phyloP scores from a whole-genome alignment of 2,888 invertebrate species.

The Melanostoma mellinum region DNA sequence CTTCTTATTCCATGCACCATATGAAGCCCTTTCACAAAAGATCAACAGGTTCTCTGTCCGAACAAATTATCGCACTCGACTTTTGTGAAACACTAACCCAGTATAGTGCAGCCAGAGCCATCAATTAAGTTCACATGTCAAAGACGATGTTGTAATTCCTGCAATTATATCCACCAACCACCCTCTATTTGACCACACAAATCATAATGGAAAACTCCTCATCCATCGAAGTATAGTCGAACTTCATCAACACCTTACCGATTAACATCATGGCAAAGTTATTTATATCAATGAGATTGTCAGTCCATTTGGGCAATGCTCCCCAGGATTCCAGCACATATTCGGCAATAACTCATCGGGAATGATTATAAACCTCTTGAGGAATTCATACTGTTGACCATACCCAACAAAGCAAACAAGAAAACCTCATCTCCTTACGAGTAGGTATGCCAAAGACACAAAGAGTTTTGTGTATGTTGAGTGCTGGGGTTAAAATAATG shows the following conservation, averaged over 20 bases:
- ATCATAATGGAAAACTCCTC: constrained; percentile 65
- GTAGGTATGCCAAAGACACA: constrained; percentile 9
- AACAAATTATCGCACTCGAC: not conserved
- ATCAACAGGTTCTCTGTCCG: constrained; percentile 47
- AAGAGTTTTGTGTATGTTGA: constrained; percentile 13
- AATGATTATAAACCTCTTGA: constrained; percentile 78
- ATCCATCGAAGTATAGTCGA: constrained; percentile 3
- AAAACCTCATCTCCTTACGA: constrained; percentile 49
- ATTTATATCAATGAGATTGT: constrained; percentile 77
- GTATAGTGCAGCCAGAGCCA: constrained; percentile 26
- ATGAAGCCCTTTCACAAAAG: not conserved
- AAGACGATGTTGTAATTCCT: constrained; percentile 67
- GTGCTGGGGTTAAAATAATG: constrained; percentile 71
- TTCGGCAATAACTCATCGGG: constrained; percentile 77
- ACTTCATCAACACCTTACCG: constrained; percentile 74
- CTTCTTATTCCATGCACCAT: not conserved
- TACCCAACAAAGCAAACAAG: constrained; percentile 54
- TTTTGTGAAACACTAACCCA: constrained; percentile 47
- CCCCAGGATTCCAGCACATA: constrained; percentile 67
- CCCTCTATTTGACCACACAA: constrained; percentile 55
- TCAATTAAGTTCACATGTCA: constrained; percentile 70
- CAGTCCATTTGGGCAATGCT: constrained; percentile 34
- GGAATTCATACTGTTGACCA: constrained; percentile 74
- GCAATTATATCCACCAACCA: constrained; percentile 55
- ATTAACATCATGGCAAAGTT: constrained; percentile 77